Base-by-base conservation (phyloP, 35 echinoderm and acorn worm genomes). In the Strongylocentrotus purpuratus region DNA sequence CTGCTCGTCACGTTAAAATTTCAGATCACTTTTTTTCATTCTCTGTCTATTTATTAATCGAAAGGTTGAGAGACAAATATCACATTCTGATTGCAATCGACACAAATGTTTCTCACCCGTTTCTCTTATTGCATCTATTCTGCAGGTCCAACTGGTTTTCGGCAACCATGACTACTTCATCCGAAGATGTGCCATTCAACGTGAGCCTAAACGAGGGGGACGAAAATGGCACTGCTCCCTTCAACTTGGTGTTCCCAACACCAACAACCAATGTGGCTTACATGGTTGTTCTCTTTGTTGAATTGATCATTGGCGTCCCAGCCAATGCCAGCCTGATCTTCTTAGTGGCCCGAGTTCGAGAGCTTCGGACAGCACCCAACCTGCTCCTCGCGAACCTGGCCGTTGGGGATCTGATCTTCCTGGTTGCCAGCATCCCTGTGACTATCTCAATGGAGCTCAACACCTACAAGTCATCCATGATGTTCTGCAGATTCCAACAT, bases 351-450 rank as follows among this genome's bases (percentile, higher is more conserved):
- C 33, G 86, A 33, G 94, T 95, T 11, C 94, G 71, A 22, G 65
- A 86, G 31, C 46, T 95, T 45, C 94, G 94, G 45, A 95, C 71
- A 22, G 86, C 86, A 31, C 78, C 94, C 3, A 95, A 95, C 85
- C 35, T 95, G 4, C 85, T 95, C 11, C 85, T 95, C 14, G 94
- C 86, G 7, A 95, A 95, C 85, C 86, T 95, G 15, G 94, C 94
- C 2, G 86, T 95, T 10, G 94, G 94, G 4, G 94, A 95, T 50
- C 41, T 95, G 11, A 33, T 88, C 33, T 95, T 86, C 32, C 94
- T 95, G 0, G 7, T 95, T 22, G 33, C 86, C 9, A 88, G 47
- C 31, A 61, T 48, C 33, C 78, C 86, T 9, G 46, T 88, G 32
- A 87, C 20, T n/a, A 14, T 95, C 20, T 45, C 71, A 10, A 45